A percentile compares a stretch with the other conserved stretches of the same genome.
phyloP scores from a whole-genome alignment of 2,113 vertebrate species.

The Actinemys pallida region DNA sequence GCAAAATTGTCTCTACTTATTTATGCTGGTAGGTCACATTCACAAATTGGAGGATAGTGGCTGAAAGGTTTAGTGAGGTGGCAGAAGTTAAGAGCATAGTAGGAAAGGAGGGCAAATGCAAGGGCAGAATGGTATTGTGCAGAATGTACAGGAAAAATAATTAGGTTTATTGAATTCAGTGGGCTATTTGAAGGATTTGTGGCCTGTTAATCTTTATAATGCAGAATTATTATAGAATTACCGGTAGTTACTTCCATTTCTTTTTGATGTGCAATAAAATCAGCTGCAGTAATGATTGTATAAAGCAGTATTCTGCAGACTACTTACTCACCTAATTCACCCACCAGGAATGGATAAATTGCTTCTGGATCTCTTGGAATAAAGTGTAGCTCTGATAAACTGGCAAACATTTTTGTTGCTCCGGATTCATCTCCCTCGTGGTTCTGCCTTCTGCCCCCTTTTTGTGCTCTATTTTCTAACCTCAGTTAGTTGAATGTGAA shows the following conservation, averaged over 20 bases:
- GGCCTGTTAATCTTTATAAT: constrained; percentile 15
- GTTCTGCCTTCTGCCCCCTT: neutral
- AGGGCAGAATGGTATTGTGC: neutral
- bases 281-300: neutral
- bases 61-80: neutral
- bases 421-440: neutral
- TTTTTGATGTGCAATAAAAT: neutral
- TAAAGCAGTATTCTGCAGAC: neutral
- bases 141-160: neutral
- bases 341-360: neutral
- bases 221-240: constrained; percentile 1
- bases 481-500: neutral
- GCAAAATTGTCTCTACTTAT: neutral
- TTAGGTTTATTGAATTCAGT: constrained; percentile 10
- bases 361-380: neutral
- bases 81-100: neutral
- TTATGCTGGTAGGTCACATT: neutral
- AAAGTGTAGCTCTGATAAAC: neutral
- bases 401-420: neutral
- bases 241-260: neutral
- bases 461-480: neutral
- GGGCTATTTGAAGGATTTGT: neutral
- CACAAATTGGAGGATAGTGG: neutral
- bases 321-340: neutral
- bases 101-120: neutral